Conservation (phyloP, 1,140 invertebrate genomes). For the Papilio aristodemus region DNA sequence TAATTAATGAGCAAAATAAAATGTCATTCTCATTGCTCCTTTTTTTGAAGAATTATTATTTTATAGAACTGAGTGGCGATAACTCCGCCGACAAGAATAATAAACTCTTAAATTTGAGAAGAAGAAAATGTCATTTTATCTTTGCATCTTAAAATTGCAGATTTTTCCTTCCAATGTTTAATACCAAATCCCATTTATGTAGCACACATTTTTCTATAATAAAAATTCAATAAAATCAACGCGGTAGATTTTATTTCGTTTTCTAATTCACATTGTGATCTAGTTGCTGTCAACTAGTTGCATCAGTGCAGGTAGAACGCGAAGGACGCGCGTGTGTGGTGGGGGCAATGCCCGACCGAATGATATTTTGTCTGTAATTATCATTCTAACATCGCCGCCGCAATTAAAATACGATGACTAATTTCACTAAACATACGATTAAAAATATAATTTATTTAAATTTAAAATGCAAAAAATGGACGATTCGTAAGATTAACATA, state of each 20-base stretch:
- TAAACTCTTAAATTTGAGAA: too few species aligned
- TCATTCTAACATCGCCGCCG: conserved; percentile 43
- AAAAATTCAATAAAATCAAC: neutral
- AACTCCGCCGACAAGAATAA: too few species aligned
- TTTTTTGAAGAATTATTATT: too few species aligned
- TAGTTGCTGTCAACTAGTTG: conserved; percentile 44
- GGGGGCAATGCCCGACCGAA: conserved; percentile 51
- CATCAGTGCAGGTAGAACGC: conserved; percentile 41
- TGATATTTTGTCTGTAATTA: conserved; percentile 49
- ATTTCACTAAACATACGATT: neutral
- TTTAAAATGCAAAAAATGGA: neutral
- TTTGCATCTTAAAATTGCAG: too few species aligned
- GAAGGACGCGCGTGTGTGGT: conserved; percentile 46
- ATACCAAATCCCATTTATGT: neutral
- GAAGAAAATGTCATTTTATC: too few species aligned
- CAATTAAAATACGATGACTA: neutral
- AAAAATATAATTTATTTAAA: neutral
- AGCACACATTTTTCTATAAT: neutral
- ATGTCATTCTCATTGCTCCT: too few species aligned
- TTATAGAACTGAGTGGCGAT: too few species aligned
- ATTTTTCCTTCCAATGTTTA: too few species aligned
- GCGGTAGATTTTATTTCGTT: neutral
- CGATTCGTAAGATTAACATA: neutral
- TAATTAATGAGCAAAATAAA: too few species aligned
- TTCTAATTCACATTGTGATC: conserved; percentile 44